Evolutionary conservation across 2,113 vertebrate genomes (phyloP).

Genomic region (Sylvia atricapilla): DNA sequence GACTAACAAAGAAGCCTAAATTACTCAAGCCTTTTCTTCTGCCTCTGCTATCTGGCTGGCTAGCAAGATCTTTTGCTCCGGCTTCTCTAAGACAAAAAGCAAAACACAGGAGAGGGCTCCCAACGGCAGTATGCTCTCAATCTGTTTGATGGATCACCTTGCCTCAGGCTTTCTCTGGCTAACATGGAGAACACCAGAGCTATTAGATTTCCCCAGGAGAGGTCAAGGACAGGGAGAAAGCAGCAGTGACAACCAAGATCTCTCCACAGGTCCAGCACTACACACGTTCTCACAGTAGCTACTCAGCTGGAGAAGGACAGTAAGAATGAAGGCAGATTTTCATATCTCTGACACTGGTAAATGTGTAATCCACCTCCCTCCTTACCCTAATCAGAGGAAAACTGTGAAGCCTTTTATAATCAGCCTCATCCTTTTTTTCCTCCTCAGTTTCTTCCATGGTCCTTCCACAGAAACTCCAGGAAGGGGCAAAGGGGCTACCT

Average conservation of each 20-base stretch:
- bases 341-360: not conserved
- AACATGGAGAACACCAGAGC: fast-evolving
- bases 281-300: not conserved
- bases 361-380: not conserved
- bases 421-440: slow-evolving; percentile 92
- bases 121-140: not conserved
- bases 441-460: slow-evolving; percentile 88
- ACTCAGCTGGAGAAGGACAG: not conserved
- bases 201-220: not conserved
- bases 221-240: not conserved
- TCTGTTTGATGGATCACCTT: not conserved
- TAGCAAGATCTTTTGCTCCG: not conserved
- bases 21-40: not conserved
- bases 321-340: not conserved
- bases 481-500: not conserved
- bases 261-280: not conserved
- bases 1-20: not conserved
- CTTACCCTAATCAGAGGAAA: slow-evolving; percentile 95
- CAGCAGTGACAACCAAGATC: not conserved
- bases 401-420: slow-evolving; percentile 91
- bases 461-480: slow-evolving; percentile 49
- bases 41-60: not conserved
- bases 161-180: not conserved
- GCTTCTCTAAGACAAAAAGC: not conserved
- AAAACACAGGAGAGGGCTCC: not conserved